A percentile compares a stretch with the other conserved stretches of the same genome.
phyloP scores from a whole-genome alignment of 2,797 vertebrate species.

The Micropoecilia bifurca region DNA sequence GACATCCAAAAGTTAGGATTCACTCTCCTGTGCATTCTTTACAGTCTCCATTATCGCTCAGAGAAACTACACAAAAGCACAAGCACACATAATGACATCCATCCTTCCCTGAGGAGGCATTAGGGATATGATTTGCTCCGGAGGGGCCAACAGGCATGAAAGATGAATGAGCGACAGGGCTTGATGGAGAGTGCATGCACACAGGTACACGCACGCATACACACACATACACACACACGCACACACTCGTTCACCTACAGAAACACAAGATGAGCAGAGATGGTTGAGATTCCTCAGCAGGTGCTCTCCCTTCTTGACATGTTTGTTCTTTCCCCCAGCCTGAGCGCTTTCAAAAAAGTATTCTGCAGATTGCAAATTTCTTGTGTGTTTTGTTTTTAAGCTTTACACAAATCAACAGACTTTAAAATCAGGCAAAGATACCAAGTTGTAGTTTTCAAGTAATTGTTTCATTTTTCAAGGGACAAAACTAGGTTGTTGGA shows the following conservation, averaged over 20 bases:
- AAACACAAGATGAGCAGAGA: constrained; percentile 27
- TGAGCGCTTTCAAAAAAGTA: neutral
- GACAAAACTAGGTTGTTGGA: neutral
- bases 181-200: constrained; percentile 37
- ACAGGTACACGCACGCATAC: constrained; percentile 1
- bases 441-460: neutral
- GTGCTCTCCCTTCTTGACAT: constrained; percentile 50
- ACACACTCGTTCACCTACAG: constrained; percentile 5
- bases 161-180: constrained; percentile 61
- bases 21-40: constrained; percentile 13
- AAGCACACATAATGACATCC: constrained; percentile 25
- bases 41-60: constrained; percentile 30
- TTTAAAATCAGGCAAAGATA: neutral
- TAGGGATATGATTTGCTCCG: constrained; percentile 38
- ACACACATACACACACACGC: constrained; percentile 8
- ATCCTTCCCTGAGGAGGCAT: constrained; percentile 56
- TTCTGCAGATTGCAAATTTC: neutral
- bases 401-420: neutral
- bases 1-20: constrained; percentile 40
- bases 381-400: neutral
- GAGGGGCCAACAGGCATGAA: constrained; percentile 52
- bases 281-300: constrained; percentile 60
- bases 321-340: constrained; percentile 14
- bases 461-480: neutral
- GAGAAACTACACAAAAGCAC: constrained; percentile 9